phyloP scores from a whole-genome alignment of 1,140 invertebrate genomes.

The Calephelis nemesis region DNA sequence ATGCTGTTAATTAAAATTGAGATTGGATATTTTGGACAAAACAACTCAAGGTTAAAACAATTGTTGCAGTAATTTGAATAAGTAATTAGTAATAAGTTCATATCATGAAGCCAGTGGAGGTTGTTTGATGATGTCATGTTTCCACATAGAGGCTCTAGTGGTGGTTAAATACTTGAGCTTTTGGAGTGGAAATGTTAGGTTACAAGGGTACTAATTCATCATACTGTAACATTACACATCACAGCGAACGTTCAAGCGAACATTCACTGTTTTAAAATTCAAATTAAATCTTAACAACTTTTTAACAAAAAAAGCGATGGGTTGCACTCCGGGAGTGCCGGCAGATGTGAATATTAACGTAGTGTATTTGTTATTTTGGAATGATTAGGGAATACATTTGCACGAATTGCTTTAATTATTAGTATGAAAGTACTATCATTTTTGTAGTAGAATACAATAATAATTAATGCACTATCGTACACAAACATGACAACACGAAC shows the following conservation, averaged over 20 bases:
- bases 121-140: constrained; percentile 52
- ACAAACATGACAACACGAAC: too few species aligned
- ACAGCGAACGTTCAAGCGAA: background rate
- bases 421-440: too few species aligned
- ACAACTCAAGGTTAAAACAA: constrained; percentile 8
- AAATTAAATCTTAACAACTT: background rate
- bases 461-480: too few species aligned
- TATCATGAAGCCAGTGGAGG: constrained; percentile 11
- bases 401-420: too few species aligned
- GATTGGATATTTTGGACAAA: background rate
- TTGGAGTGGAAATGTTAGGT: constrained; percentile 12
- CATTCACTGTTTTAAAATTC: background rate
- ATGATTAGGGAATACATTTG: too few species aligned
- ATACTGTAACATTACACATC: background rate
- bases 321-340: too few species aligned
- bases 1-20: background rate
- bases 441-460: too few species aligned
- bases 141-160: constrained; percentile 46
- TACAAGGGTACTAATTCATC: background rate
- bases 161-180: constrained; percentile 13
- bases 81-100: constrained; percentile 18
- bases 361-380: too few species aligned
- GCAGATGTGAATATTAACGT: too few species aligned
- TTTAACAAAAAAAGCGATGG: too few species aligned
- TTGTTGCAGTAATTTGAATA: constrained; percentile 14